Evolutionary conservation across 1,140 invertebrate genomes (phyloP).

Genomic region (Phenacoccus solenopsis): DNA sequence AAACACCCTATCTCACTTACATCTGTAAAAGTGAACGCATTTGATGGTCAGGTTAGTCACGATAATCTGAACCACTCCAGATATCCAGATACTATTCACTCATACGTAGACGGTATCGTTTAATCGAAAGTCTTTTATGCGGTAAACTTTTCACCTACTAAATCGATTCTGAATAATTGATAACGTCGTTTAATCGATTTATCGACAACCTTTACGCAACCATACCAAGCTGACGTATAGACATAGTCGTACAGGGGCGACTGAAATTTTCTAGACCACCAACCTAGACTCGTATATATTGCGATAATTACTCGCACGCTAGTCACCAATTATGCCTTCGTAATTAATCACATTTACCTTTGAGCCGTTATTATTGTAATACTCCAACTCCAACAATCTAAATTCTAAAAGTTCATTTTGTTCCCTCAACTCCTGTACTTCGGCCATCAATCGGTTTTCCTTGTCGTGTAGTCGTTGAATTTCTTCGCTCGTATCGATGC

Average conservation of each 20-base stretch:
- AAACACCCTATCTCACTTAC: not conserved
- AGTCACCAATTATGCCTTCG: no score
- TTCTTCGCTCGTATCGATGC: not conserved
- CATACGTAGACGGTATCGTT: no score
- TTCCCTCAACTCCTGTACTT: constrained; percentile 34
- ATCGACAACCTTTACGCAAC: not conserved
- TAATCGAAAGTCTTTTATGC: not conserved
- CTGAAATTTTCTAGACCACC: not conserved
- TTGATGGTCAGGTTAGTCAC: constrained; percentile 1
- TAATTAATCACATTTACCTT: constrained; percentile 21
- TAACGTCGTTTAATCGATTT: not conserved
- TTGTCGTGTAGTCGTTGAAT: not conserved
- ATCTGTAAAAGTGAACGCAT: not conserved
- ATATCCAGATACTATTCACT: not conserved
- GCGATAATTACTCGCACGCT: no score
- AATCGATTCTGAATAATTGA: not conserved
- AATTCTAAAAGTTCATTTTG: constrained; percentile 38
- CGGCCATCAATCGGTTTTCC: constrained; percentile 27
- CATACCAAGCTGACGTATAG: not conserved
- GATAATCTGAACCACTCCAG: not conserved
- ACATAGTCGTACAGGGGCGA: not conserved
- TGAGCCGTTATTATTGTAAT: constrained; percentile 20
- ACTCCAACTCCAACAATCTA: constrained; percentile 35
- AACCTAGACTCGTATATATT: no score
- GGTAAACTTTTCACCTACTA: not conserved